Percentiles rank a stretch among this genome's conserved stretches.
Conservation (phyloP, 2,113 vertebrate genomes). For the Spermophilus dauricus region DNA sequence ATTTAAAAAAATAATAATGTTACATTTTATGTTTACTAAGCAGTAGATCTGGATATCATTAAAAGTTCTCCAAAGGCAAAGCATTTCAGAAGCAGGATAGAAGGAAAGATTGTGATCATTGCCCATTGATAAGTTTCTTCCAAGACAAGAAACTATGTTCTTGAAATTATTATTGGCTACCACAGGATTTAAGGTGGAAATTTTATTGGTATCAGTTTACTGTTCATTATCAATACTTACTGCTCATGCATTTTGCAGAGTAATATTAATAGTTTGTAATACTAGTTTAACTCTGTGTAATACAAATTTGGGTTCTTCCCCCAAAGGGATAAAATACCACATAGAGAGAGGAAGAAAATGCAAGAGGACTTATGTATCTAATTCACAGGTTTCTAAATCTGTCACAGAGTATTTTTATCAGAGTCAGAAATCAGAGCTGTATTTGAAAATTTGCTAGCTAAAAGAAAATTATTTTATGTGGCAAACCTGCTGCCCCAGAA, state of each 20-base stretch:
- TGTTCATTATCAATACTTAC: constrained; percentile 3
- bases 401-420: background rate
- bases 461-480: constrained; percentile 37
- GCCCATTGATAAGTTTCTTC: background rate
- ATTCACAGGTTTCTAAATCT: background rate
- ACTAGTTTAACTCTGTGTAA: background rate
- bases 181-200: constrained; percentile 17
- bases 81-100: background rate
- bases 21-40: background rate
- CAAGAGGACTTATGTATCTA: background rate
- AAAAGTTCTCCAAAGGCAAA: background rate
- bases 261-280: background rate
- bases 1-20: background rate
- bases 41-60: background rate
- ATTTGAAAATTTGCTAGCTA: constrained; percentile 46
- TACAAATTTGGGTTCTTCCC: background rate
- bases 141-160: background rate
- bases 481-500: background rate
- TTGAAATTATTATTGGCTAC: background rate
- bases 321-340: background rate
- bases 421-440: constrained; percentile 25
- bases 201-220: background rate
- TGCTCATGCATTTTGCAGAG: background rate
- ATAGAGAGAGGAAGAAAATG: background rate
- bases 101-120: background rate